Evolutionary conservation across 2,888 invertebrate species (phyloP).

Genomic region (Amphipoea lucens): DNA sequence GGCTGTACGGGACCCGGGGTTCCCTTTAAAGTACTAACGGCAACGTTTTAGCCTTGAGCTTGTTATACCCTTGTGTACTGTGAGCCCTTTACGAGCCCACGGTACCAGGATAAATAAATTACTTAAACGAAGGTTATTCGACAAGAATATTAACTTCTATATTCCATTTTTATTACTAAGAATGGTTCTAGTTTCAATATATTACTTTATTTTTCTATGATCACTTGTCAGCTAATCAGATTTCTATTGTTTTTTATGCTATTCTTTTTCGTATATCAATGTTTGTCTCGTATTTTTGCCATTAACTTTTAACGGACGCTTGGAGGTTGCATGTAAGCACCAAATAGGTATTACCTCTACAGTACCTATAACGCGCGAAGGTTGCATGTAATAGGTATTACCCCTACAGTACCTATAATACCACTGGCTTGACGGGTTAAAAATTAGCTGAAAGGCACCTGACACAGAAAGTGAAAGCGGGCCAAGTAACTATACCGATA

Average conservation of each 20-base stretch:
- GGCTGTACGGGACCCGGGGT: slow-evolving; percentile 4
- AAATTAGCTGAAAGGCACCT: background rate
- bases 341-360: too few species aligned
- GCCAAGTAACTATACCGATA: background rate
- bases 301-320: too few species aligned
- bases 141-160: background rate
- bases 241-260: background rate
- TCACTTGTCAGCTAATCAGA: background rate
- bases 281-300: too few species aligned
- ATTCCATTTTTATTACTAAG: background rate
- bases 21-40: slow-evolving; percentile 27
- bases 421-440: slow-evolving; percentile 14
- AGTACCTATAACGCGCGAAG: background rate
- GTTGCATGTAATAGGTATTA: too few species aligned
- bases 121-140: background rate
- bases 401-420: background rate
- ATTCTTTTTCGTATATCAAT: too few species aligned
- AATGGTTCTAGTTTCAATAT: background rate
- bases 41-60: slow-evolving; percentile 32
- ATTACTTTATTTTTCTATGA: background rate
- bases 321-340: too few species aligned
- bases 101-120: background rate
- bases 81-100: background rate
- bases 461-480: background rate
- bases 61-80: slow-evolving; percentile 11